phyloP scores from a whole-genome alignment of 2,888 invertebrate genomes.

The Pinctada fucata region DNA sequence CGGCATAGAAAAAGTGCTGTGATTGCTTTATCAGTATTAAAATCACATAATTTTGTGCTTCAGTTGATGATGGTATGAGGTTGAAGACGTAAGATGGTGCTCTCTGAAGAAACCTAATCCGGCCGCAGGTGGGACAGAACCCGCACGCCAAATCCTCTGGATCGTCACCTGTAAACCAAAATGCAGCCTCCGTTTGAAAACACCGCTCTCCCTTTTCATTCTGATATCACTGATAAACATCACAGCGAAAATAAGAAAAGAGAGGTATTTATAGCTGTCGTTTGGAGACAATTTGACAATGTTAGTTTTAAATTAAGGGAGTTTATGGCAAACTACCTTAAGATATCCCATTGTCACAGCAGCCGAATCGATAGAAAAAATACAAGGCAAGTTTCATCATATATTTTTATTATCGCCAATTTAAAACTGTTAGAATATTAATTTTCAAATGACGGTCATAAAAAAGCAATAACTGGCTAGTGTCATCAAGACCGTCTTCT shows the following conservation, averaged over 20 bases:
- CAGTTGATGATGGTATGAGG: too few species aligned
- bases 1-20: too few species aligned
- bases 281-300: slow-evolving; percentile 17
- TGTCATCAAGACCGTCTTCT: not conserved
- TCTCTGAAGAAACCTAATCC: too few species aligned
- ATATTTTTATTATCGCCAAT: not conserved
- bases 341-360: not conserved
- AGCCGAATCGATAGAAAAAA: not conserved
- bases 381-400: slow-evolving; percentile 3
- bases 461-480: not conserved
- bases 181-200: not conserved
- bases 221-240: slow-evolving; percentile 18
- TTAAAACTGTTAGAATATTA: slow-evolving; percentile 4
- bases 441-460: not conserved
- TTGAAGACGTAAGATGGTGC: too few species aligned
- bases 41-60: too few species aligned
- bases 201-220: not conserved
- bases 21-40: too few species aligned
- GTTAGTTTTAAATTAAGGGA: slow-evolving; percentile 24
- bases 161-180: too few species aligned
- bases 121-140: too few species aligned
- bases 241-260: slow-evolving; percentile 19
- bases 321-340: not conserved
- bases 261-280: slow-evolving; percentile 14
- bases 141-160: too few species aligned